Conservation (phyloP, 92 coral and sea anemone species). For the Siderastrea radians region DNA sequence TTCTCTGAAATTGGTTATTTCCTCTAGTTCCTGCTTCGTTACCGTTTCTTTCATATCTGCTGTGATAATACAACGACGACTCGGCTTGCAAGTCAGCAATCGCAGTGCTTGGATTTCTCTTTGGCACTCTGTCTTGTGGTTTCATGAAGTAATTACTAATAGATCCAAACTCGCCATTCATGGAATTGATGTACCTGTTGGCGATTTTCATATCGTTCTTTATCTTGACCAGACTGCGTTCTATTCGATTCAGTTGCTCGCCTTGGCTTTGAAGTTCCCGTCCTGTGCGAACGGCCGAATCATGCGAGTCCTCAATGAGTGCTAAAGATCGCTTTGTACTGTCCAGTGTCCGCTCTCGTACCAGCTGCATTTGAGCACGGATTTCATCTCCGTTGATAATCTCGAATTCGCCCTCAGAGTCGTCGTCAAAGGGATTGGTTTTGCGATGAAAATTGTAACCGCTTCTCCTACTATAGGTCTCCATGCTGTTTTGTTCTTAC, state of each 20-base stretch:
- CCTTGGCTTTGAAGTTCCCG: conserved; percentile 92
- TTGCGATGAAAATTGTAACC: conserved; percentile 45
- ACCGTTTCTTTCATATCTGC: neutral
- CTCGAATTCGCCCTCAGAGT: conserved; percentile 85
- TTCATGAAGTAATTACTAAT: conserved; percentile 91
- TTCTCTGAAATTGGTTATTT: conserved; percentile 47
- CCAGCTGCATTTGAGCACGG: conserved; percentile 71
- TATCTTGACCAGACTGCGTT: conserved; percentile 87
- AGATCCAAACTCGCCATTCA: conserved; percentile 94
- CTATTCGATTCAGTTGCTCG: conserved; percentile 85
- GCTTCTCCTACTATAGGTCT: conserved; percentile 65
- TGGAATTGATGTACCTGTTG: conserved; percentile 90
- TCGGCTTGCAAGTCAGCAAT: conserved; percentile 37
- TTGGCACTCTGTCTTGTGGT: conserved; percentile 15
- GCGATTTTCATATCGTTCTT: conserved; percentile 82
- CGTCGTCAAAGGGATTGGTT: conserved; percentile 88
- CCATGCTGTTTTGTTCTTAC: conserved; percentile 69
- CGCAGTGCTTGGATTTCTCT: conserved; percentile 9
- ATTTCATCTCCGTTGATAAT: conserved; percentile 75
- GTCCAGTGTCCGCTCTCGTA: conserved; percentile 80
- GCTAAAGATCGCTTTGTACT: conserved; percentile 95
- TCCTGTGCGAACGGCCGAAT: conserved; percentile 89
- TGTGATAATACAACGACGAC: conserved; percentile 31
- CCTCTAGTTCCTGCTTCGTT: conserved; percentile 41
- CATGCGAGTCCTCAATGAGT: conserved; percentile 93